Evolutionary conservation across 2,797 vertebrate species (phyloP), one percentile per base, ranked within the genome.

Genomic region (Intellagama lesueurii): DNA sequence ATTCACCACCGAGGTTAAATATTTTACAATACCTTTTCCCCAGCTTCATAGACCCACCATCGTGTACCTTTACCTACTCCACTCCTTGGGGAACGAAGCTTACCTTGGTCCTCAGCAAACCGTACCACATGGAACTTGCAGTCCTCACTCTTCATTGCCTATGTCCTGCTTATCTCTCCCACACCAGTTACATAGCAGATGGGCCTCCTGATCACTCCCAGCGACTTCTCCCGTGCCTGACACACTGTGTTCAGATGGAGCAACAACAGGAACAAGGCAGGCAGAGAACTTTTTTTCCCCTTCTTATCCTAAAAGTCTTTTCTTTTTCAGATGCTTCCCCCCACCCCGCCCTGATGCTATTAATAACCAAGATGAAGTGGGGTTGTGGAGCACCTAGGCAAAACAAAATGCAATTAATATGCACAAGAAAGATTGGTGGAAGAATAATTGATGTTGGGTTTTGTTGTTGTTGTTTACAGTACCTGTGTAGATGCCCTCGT

Each of bases 301-400:
- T 73, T 35, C 72, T 56, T 14, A 56, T 56, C 9, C 7, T 16
- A n/a, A 5, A 72, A 4, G 8, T 26, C 2, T 30, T n/a, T 72
- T 72, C 7, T 7, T n/a, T 72, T 72, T n/a, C 52, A 56, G 11
- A 56, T 77, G 24, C 19, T n/a, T 28, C 32, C 81, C 75, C 49
- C 85, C 89, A 78, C 68, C 91, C 94, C 30, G 1, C 60, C 84
- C 84, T 35, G 83, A 44, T 92, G 82, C 88, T 56, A 94, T 96
- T 96, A 95, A 95, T 95, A 95, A 96, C 90, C 92, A 96, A 95
- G 78, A 95, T 91, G n/a, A 95, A 94, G 91, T 93, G 35, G 19
- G 89, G 22, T 95, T 95, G 87, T 94, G 94, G 95, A 92, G 77
- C 87, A 90, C 68, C 49, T 93, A 87, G 68, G 14, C 35, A 69